Conservation (phyloP, 2,797 vertebrate genomes). For the Adrianichthys oophorus region DNA sequence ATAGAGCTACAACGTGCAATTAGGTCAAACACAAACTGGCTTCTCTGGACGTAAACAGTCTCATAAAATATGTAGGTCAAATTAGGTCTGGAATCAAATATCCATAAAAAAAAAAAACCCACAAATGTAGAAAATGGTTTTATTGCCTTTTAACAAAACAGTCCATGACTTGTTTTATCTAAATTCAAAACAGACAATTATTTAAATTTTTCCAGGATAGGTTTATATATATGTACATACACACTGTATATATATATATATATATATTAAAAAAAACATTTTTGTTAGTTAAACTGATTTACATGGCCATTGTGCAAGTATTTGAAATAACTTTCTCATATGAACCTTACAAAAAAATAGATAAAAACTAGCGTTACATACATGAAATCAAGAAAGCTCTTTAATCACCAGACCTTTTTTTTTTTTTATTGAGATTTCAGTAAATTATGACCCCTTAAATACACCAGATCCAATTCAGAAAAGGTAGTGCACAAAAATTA, state of each 20-base stretch:
- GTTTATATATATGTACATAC: conserved; percentile 44
- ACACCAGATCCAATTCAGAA: conserved; percentile 48
- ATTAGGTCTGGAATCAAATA: too few relatives aligned
- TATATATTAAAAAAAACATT: too few relatives aligned
- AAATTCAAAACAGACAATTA: conserved; percentile 62
- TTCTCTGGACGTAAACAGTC: conserved; percentile 33
- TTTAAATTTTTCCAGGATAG: conserved; percentile 48
- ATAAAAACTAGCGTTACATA: conserved; percentile 63
- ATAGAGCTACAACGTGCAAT: conserved; percentile 43
- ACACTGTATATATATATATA: conserved; percentile 41
- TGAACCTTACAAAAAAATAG: conserved; percentile 73
- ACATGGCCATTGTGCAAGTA: conserved; percentile 37
- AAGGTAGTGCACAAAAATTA: conserved; percentile 54
- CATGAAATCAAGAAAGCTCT: conserved; percentile 43
- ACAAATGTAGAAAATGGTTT: conserved; percentile 53
- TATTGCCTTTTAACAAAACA: conserved; percentile 59
- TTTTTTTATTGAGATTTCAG: conserved; percentile 58
- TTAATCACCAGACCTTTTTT: conserved; percentile 42
- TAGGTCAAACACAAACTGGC: conserved; percentile 60
- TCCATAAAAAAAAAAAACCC: conserved; percentile 15
- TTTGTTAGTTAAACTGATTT: too few relatives aligned
- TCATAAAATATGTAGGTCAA: too few relatives aligned
- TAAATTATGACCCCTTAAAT: conserved; percentile 44
- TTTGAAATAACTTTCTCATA: conserved; percentile 55
- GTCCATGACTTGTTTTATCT: conserved; percentile 43